These are phyloP conservation scores for Catostylus mosaicus DNA, from an alignment of 30 jellyfish, hydroid and myxozoan species.

Conservation along the genomic window DNA sequence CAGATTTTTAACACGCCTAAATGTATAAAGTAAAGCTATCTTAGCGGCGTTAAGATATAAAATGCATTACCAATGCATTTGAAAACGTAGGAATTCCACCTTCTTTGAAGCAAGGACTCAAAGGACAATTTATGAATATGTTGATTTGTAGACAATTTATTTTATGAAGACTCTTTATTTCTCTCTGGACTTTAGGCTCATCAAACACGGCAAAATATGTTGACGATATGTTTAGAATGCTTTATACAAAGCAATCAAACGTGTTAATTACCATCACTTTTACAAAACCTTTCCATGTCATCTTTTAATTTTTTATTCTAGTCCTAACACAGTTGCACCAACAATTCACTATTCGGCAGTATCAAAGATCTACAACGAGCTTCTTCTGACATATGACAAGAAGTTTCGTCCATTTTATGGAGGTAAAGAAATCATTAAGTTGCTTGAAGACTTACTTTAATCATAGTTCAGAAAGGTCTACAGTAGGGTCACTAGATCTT, in stretches of 20 bases:
- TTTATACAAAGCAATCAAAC: background rate
- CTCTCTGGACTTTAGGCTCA: background rate
- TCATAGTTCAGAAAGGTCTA: background rate
- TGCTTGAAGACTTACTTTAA: background rate
- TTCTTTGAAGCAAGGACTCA: too few species aligned
- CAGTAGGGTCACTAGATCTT: too few species aligned
- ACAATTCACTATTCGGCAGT: constrained; percentile 31
- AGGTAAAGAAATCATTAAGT: constrained; percentile 38
- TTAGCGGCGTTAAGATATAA: background rate
- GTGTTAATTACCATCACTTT: background rate
- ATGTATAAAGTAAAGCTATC: too few species aligned
- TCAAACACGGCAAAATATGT: background rate
- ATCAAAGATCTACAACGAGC: constrained; percentile 27
- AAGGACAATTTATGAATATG: too few species aligned
- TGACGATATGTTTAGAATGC: background rate
- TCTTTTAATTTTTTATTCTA: background rate
- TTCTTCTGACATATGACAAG: constrained; percentile 26
- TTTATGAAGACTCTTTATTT: background rate
- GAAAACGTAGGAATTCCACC: background rate
- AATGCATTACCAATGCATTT: background rate
- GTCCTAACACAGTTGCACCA: constrained; percentile 29
- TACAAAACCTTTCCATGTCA: background rate
- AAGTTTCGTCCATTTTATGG: constrained; percentile 79
- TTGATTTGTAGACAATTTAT: background rate
- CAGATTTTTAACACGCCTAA: background rate